Percentiles rank a stretch among this genome's conserved stretches.
Conservation (phyloP, 2,888 invertebrate genomes). For the Beris morrisii region DNA sequence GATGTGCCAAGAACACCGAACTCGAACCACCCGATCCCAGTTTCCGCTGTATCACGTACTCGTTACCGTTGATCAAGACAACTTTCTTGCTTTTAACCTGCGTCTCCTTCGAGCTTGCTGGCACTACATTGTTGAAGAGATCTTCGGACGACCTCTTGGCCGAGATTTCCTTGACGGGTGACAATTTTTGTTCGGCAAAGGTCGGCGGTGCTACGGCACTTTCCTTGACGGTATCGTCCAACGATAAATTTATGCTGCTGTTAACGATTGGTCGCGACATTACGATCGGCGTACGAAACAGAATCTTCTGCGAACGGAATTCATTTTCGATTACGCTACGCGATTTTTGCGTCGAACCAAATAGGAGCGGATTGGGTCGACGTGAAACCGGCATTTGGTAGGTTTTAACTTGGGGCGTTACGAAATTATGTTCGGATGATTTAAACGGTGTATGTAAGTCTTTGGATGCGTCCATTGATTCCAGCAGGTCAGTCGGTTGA, state of each 20-base stretch:
- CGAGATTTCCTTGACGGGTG: slow-evolving; percentile 32
- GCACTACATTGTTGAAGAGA: slow-evolving; percentile 29
- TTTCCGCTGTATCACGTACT: slow-evolving; percentile 72
- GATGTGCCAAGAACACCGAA: slow-evolving; percentile 65
- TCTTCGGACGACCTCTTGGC: slow-evolving; percentile 24
- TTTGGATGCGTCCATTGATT: not conserved
- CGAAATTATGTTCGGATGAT: slow-evolving; percentile 46
- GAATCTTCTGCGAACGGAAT: slow-evolving; percentile 53
- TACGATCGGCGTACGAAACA: slow-evolving; percentile 55
- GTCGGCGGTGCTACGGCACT: not conserved
- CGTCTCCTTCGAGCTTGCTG: not conserved
- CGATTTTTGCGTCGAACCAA: slow-evolving; percentile 37
- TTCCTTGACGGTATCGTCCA: slow-evolving; percentile 50
- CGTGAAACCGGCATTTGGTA: slow-evolving; percentile 32
- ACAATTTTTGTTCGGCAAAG: slow-evolving; percentile 11
- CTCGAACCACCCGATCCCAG: slow-evolving; percentile 91
- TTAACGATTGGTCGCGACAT: slow-evolving; percentile 47
- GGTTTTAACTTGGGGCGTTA: slow-evolving; percentile 51
- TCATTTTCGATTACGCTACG: slow-evolving; percentile 47
- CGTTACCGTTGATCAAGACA: slow-evolving; percentile 68
- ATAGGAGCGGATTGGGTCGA: slow-evolving; percentile 1
- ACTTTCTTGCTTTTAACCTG: slow-evolving; percentile 51
- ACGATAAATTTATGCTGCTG: slow-evolving; percentile 49
- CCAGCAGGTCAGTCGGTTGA: no score
- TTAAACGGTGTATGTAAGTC: slow-evolving; percentile 44